Conservation (phyloP, 1,140 invertebrate species). For the Camponotus pennsylvanicus region DNA sequence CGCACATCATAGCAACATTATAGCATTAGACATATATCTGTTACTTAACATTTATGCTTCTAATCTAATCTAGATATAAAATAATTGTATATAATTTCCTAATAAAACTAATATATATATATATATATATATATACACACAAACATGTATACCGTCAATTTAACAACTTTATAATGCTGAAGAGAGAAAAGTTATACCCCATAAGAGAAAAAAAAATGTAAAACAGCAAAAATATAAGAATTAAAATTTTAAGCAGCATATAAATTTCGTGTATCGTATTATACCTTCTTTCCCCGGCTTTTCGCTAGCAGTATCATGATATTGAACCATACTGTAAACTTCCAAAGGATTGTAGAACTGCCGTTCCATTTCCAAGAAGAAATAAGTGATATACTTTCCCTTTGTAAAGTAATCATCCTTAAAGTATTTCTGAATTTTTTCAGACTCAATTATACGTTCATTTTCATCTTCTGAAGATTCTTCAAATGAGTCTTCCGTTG, state of each 20-base stretch:
- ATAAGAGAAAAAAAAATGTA: constrained; percentile 63
- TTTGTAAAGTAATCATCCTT: constrained; percentile 82
- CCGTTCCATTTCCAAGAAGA: constrained; percentile 83
- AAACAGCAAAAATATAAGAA: constrained; percentile 67
- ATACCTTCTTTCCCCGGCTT: constrained; percentile 77
- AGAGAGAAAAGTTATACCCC: constrained; percentile 9
- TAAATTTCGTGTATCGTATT: constrained; percentile 66
- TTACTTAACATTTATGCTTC: constrained; percentile 29
- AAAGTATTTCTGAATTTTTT: constrained; percentile 69
- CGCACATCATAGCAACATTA: constrained; percentile 28
- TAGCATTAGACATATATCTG: constrained; percentile 5
- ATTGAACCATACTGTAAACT: constrained; percentile 81
- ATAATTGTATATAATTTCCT: constrained; percentile 18
- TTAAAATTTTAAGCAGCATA: constrained; percentile 67
- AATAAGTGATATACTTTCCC: constrained; percentile 83
- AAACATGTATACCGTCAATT: constrained; percentile 3
- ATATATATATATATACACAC: background rate
- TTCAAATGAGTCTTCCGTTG: constrained; percentile 77
- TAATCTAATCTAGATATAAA: constrained; percentile 51
- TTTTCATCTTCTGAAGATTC: constrained; percentile 77
- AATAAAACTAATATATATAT: constrained; percentile 15
- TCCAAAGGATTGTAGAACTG: constrained; percentile 80
- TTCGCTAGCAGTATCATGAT: constrained; percentile 71
- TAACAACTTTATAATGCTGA: constrained; percentile 15
- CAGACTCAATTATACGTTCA: constrained; percentile 67